Conservation (phyloP, 2,797 vertebrate genomes). For the Schizothorax lantsangensis region DNA sequence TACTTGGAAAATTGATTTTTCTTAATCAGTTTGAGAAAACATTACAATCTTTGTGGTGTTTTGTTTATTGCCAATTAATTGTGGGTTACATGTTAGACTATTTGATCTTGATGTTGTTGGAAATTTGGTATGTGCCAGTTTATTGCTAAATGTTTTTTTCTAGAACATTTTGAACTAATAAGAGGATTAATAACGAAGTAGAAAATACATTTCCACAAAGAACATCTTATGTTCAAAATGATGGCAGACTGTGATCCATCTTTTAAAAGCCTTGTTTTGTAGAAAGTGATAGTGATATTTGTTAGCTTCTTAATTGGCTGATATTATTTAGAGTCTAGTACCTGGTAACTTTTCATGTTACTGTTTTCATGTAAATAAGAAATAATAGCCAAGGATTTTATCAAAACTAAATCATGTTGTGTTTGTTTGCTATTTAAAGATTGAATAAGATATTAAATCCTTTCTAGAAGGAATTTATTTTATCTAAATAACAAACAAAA, state of each 20-base stretch:
- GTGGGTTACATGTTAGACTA: background rate
- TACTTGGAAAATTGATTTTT: background rate
- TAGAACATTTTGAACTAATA: background rate
- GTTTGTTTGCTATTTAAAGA: background rate
- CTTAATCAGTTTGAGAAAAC: background rate
- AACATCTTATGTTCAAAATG: background rate
- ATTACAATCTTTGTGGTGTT: background rate
- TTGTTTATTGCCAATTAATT: conserved; percentile 10
- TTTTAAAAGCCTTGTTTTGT: background rate
- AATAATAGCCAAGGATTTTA: background rate
- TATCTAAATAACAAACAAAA: background rate
- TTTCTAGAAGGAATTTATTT: background rate
- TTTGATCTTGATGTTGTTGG: conserved; percentile 27
- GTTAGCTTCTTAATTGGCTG: background rate
- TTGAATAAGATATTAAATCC: background rate
- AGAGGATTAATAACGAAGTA: background rate
- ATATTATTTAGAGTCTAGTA: background rate
- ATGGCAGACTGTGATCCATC: background rate
- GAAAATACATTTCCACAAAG: background rate
- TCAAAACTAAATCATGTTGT: background rate
- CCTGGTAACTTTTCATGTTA: background rate
- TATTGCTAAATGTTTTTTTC: conserved; percentile 28
- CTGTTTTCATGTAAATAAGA: background rate
- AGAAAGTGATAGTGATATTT: background rate
- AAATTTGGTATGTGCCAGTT: conserved; percentile 16